Conservation (phyloP, 23 tunicate genomes). For the Styela plicata region DNA sequence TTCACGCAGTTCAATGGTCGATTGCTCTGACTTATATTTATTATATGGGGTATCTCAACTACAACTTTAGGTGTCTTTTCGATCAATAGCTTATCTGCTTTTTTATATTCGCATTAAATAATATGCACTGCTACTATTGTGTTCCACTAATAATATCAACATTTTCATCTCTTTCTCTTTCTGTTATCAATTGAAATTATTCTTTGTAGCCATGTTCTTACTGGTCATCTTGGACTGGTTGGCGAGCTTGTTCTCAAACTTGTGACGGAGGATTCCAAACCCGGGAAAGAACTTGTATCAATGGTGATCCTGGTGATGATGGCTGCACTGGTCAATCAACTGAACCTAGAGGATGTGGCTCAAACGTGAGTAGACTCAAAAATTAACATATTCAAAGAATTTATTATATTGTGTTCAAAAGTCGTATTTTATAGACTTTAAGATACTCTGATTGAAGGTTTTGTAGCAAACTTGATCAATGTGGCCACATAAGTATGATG, state of each 20-base stretch:
- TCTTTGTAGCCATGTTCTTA: slow-evolving; percentile 53
- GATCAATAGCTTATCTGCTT: too few species aligned
- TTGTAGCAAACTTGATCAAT: too few species aligned
- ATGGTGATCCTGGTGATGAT: slow-evolving; percentile 40
- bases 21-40: too few species aligned
- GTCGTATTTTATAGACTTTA: not conserved
- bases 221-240: slow-evolving; percentile 65
- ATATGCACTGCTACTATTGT: too few species aligned
- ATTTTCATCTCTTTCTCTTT: too few species aligned
- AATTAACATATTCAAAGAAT: not conserved
- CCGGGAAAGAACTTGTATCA: slow-evolving; percentile 49
- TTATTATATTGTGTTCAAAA: not conserved
- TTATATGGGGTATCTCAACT: too few species aligned
- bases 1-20: too few species aligned
- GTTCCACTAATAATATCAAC: too few species aligned
- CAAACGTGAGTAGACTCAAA: slow-evolving; percentile 28
- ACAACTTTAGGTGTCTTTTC: too few species aligned
- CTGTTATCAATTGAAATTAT: not conserved
- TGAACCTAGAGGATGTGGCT: slow-evolving; percentile 39
- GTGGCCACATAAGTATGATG: too few species aligned
- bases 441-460: too few species aligned
- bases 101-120: too few species aligned
- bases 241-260: slow-evolving; percentile 53
- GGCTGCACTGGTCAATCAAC: slow-evolving; percentile 60
- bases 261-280: slow-evolving; percentile 55